A percentile compares a stretch with the other conserved stretches of the same genome.
Evolutionary conservation across 2,888 invertebrate genomes (phyloP).

Genomic region (Trisateles emortualis): DNA sequence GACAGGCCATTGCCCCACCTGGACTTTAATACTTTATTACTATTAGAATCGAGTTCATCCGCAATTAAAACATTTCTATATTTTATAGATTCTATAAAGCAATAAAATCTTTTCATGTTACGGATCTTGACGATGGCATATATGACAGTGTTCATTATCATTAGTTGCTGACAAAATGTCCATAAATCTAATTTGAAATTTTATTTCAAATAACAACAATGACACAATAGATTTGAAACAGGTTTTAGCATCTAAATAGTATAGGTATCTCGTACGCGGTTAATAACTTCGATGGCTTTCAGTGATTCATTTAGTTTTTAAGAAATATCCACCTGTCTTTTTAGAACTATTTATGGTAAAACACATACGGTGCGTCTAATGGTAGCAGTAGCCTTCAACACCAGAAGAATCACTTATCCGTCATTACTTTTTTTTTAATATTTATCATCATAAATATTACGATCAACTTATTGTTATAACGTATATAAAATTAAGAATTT

Average conservation of each 20-base stretch:
- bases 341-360: too few species aligned
- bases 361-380: too few species aligned
- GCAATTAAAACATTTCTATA: slow-evolving; percentile 19
- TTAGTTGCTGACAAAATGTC: neutral
- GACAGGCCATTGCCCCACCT: slow-evolving; percentile 10
- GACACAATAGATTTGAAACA: neutral
- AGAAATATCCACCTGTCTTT: too few species aligned
- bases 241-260: neutral
- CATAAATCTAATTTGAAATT: neutral
- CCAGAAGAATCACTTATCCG: neutral
- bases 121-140: slow-evolving; percentile 8
- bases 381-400: too few species aligned
- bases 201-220: slow-evolving; percentile 11
- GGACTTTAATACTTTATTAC: neutral
- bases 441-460: too few species aligned
- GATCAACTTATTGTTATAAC: too few species aligned
- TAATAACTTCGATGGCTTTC: too few species aligned
- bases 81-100: slow-evolving; percentile 23
- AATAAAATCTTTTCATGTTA: slow-evolving; percentile 22
- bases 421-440: too few species aligned
- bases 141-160: slow-evolving; percentile 1
- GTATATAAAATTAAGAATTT: too few species aligned
- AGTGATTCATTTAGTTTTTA: too few species aligned
- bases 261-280: too few species aligned
- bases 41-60: slow-evolving; percentile 13